Base-by-base conservation (phyloP, 1,140 invertebrate species). In the Muscidifurax raptorellus region DNA sequence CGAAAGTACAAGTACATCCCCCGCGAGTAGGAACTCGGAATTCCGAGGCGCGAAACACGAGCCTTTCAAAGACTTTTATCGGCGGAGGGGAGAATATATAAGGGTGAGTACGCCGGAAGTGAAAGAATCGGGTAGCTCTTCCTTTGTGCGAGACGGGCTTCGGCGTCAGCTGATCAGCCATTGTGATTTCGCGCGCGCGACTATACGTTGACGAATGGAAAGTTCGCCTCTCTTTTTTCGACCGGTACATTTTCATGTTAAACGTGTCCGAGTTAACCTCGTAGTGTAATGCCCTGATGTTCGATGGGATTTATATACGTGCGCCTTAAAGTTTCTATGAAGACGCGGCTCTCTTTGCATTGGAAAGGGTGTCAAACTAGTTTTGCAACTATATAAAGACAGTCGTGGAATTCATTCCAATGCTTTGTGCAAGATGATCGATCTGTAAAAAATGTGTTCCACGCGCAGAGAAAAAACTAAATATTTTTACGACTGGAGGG, bases 11-110 rank as follows among this genome's bases (percentile, higher is more conserved):
- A 78, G 52, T 30, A 80, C 27, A 22, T 30, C 32, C 28, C 30
- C 30, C 30, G 18, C 30, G 28, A 74, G 71, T 18, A 30, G 5
- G 28, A 28, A 66, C 77, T 36, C 59, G 77, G 77, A 79, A 44
- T 78, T 27, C 78, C 78, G 30, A 80, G 78, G 78, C 78, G 78
- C 78, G 78, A 80, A 80, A 80, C 66, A 69, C 78, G 32, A 80
- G 64, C 64, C 66, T 80, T 80, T 80, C 64, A 80, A 67, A 80
- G 66, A 80, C 15, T 80, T 80, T 80, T 80, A 80, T 80, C 78
- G 40, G 36, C 7, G 12, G 30, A 12, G n/a, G 10, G n/a, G 59
- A 6, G 18, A 59, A 22, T 6, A 47, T n/a, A 47, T 47, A 47
- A 47, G 13, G 27, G 12, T 0, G 52, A 78, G 18, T 52, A 52